Percentiles rank a stretch among this genome's conserved stretches.
Conservation (phyloP, 2,888 invertebrate species). For the Mantis religiosa region DNA sequence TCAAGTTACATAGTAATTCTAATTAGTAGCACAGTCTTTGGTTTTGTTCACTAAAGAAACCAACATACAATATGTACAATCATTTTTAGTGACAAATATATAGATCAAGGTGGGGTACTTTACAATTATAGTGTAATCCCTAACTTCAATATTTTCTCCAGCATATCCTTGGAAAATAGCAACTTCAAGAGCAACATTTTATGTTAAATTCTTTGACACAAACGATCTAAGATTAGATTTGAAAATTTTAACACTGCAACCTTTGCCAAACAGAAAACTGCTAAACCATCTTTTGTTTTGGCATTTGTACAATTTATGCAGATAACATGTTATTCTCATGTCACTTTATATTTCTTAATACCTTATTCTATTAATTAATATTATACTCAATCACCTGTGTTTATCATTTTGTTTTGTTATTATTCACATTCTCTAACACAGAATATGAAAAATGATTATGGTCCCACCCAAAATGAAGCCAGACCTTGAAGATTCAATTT, state of each 20-base stretch:
- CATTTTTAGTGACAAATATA: not conserved
- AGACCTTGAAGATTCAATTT: not conserved
- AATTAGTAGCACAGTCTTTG: conserved; percentile 10
- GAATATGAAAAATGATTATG: not conserved
- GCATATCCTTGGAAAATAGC: not conserved
- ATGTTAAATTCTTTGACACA: not conserved
- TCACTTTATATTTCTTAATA: not conserved
- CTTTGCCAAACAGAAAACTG: not conserved
- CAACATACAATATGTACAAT: not conserved
- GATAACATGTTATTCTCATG: not conserved
- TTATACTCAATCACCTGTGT: not conserved
- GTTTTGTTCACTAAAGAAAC: conserved; percentile 9
- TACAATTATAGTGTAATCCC: not conserved
- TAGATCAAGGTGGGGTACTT: not conserved
- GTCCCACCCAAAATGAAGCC: not conserved
- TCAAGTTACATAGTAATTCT: not conserved
- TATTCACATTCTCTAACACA: not conserved
- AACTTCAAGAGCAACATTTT: not conserved
- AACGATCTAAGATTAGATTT: not conserved
- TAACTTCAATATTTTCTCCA: not conserved
- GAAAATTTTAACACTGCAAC: not conserved
- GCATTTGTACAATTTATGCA: not conserved
- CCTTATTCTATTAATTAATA: not conserved
- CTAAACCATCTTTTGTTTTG: not conserved
- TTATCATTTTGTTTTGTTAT: not conserved